Evolutionary conservation across 2,888 invertebrate genomes (phyloP).

Genomic region (Leuctra nigra): DNA sequence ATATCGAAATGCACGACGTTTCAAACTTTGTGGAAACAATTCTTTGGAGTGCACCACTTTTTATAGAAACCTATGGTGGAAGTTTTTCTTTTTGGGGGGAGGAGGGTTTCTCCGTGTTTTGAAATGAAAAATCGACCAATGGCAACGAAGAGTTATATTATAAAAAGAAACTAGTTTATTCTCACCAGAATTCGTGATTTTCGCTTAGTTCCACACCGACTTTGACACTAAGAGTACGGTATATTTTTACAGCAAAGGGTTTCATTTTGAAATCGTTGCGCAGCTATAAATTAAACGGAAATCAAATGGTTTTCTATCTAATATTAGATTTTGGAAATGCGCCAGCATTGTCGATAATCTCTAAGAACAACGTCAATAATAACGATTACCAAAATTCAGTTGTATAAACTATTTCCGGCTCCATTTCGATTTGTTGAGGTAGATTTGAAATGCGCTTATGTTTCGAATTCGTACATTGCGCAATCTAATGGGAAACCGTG

Average conservation of each 20-base stretch:
- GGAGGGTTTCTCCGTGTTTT: constrained; percentile 5
- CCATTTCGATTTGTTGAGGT: no score
- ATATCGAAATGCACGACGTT: constrained; percentile 3
- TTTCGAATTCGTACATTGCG: no score
- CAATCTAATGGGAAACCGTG: no score
- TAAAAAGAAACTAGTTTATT: constrained; percentile 3
- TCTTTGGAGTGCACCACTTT: constrained; percentile 6
- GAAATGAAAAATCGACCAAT: constrained; percentile 14
- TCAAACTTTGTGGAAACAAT: constrained; percentile 11
- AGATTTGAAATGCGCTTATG: not conserved
- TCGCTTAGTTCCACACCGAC: constrained; percentile 10
- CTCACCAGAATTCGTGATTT: constrained; percentile 3
- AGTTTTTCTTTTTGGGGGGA: no score
- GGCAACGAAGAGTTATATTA: constrained; percentile 9
- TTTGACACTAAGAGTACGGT: constrained; percentile 3
- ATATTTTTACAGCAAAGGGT: not conserved
- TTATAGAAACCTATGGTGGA: not conserved
- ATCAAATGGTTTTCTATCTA: constrained; percentile 1
- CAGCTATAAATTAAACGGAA: not conserved
- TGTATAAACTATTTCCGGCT: constrained; percentile 4
- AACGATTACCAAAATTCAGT: not conserved
- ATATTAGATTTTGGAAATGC: constrained; percentile 7
- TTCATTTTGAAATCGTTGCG: no score
- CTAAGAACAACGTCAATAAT: constrained; percentile 1
- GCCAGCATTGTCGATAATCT: not conserved